phyloP scores from a whole-genome alignment of 2,113 vertebrate species.

The Callopanchax toddi region DNA sequence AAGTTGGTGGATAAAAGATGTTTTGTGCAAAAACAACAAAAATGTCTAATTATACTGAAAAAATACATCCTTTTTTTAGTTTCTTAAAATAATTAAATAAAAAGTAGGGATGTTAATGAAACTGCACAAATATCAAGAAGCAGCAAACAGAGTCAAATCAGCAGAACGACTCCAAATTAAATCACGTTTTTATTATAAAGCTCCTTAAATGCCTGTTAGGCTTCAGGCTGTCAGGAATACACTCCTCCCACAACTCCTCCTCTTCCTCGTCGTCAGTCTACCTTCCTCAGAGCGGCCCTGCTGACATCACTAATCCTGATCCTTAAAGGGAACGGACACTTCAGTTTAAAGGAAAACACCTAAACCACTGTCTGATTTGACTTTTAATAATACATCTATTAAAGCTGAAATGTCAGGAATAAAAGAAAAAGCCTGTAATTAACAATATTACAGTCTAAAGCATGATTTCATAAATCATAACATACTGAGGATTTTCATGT shows the following conservation, averaged over 20 bases:
- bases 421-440: no score
- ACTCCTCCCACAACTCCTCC: conserved; percentile 7
- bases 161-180: conserved; percentile 30
- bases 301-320: conserved; percentile 74
- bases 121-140: no score
- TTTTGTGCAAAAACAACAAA: no score
- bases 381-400: neutral
- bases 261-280: conserved; percentile 37
- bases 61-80: no score
- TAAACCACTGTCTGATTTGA: neutral
- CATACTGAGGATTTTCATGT: conserved; percentile 9
- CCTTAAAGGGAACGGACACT: conserved; percentile 69
- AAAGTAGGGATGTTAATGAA: neutral
- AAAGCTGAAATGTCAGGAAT: no score
- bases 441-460: no score
- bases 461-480: neutral
- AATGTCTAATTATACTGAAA: no score
- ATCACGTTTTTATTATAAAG: conserved; percentile 57
- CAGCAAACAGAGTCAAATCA: neutral
- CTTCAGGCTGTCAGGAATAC: conserved; percentile 42
- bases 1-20: no score
- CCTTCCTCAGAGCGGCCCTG: conserved; percentile 41
- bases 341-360: conserved; percentile 26
- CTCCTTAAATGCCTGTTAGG: conserved; percentile 32
- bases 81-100: neutral